Base-by-base conservation (phyloP, 2,888 invertebrate species). In the Meghimatium bilineatum region DNA sequence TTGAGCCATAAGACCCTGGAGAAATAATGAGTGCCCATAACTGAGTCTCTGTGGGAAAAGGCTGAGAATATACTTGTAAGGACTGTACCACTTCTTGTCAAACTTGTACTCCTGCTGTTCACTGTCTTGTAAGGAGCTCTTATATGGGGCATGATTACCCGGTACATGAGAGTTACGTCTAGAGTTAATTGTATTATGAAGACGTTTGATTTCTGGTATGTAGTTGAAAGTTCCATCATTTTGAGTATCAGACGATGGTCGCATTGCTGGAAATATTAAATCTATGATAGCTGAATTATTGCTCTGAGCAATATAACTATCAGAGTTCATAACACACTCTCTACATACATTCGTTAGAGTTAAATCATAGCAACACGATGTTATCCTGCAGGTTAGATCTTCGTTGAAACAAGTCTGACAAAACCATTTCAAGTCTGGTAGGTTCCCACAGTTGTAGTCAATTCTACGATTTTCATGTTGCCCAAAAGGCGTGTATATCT, bases 41-140 rank as follows among this genome's bases (percentile, higher is more conserved):
- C 66, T 32, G 20, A 66, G 32, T 66, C 66, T 66, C 17, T 66
- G 66, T 8, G 66, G 66, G 32, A 66, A 66, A 1, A 66, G 66
- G 14, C 66, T 66, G 32, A 66, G 66, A 32, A 66, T 66, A 66
- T 66, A 66, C 20, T 66, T 66, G 66, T 66, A 66, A 66, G 66
- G 66, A 17, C 66, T 66, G 32, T 66, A 66, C 66, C 66, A 66
- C 66, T 66, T 66, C 17, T 66, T 66, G 66, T 66, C 1, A 10
- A 66, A 1, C 10, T 32, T 10, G 10, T 14, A 32, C 32, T 32
- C 17, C 12, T 66, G 32, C 32, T 29, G 32, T 5, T 0, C 10
- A 32, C 14, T 66, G 32, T 17, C 5, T 1, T 32, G 32, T 12
- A 6, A 14, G 14, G 66, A 66, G 29, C 29, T 32, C 32, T 23